Evolutionary conservation across 1,140 invertebrate species (phyloP), one percentile per base, ranked within the genome.

Genomic region (Chlorops oryzae): DNA sequence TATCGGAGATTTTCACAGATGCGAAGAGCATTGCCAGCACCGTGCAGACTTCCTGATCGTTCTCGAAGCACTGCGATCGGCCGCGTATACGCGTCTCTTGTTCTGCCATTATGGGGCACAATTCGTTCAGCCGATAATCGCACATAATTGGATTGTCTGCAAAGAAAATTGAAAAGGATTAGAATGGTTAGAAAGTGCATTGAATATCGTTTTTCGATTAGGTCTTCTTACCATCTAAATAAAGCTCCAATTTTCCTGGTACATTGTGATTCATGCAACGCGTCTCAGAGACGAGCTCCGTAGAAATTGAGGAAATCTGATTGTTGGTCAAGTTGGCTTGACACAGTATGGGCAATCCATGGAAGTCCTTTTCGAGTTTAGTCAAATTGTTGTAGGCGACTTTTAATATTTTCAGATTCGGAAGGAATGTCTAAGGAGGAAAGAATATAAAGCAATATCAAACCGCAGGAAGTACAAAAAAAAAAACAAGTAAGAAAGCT

Each of bases 101-200:
- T 13, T 78, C 80, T 60, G 83, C 80, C 71, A 87, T 77, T 39
- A 80, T 72, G 0, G 78, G 78, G 34, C 80, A 80, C 45, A 87
- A 71, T 68, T 87, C 83, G 40, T 80, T 80, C 24, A 86, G 63
- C 10, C 78, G 78, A 22, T 81, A 80, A 59, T 85, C 82, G 63
- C 86, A 88, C 52, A 87, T 63, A 45, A 87, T 81, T 39, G 85
- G 85, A 73, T 88, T 88, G 69, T 85, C 86, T 88, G 74, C 1
- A 77, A 77, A 50, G 23, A 52, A 52, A 61, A 61, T 52, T n/a
- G n/a, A n/a, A n/a, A n/a, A n/a, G n/a, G n/a, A n/a, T n/a, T n/a
- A 57, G 21, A 50, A 60, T 52, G 55, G 15, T 22, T 22, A 41
- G 5, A 41, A 41, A 41, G 21, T 41, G 37, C 7, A 5, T 22